A percentile compares a stretch with the other conserved stretches of the same genome.
These are phyloP conservation scores for Hexactinellida sp. DNA, from an alignment of 37 sponge, comb jelly and placozoan species.

Conservation along the genomic window DNA sequence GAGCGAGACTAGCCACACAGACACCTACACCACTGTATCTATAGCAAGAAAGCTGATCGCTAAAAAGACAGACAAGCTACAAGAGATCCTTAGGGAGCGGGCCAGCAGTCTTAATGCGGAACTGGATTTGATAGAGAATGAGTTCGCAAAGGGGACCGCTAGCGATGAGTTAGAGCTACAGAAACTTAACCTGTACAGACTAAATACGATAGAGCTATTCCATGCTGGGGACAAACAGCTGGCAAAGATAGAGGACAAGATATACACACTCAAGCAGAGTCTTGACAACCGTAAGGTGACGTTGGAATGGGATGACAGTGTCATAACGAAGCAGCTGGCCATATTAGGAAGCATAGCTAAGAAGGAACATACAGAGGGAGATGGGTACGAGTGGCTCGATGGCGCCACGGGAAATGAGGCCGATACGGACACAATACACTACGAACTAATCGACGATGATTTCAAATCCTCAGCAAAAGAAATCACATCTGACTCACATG, in stretches of 20 bases:
- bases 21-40: too few species aligned
- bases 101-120: background rate
- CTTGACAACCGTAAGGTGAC: background rate
- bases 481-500: background rate
- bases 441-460: background rate
- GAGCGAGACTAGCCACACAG: too few species aligned
- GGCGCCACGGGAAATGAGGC: too few species aligned
- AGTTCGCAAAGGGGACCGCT: background rate
- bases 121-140: background rate
- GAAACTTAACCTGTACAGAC: background rate
- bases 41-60: background rate
- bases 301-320: background rate
- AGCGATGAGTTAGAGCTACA: background rate
- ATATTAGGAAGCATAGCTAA: background rate
- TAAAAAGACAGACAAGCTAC: background rate
- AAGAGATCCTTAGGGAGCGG: background rate
- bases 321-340: background rate
- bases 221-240: background rate
- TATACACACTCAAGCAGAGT: background rate
- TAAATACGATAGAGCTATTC: background rate
- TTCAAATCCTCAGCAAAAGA: background rate
- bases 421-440: background rate
- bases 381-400: background rate
- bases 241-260: background rate
- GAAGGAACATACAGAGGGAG: background rate